Evolutionary conservation across 2,888 invertebrate species (phyloP).

Genomic region (Copidosoma aretas): DNA sequence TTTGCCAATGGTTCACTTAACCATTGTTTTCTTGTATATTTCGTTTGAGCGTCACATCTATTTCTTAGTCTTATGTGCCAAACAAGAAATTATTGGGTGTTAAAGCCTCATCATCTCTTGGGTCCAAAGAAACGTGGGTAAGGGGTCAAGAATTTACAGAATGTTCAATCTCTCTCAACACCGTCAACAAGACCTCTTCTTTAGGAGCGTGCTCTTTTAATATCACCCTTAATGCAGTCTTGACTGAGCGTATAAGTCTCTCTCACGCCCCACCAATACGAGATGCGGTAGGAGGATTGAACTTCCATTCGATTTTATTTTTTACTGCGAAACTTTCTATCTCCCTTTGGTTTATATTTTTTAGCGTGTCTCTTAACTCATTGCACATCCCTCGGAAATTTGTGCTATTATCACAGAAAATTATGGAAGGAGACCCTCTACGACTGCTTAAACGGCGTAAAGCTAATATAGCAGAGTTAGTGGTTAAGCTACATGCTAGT

Average conservation of each 20-base stretch:
- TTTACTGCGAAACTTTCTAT: not conserved
- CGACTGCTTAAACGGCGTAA: too few species aligned
- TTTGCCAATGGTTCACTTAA: not conserved
- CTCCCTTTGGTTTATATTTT: not conserved
- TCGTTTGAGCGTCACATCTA: not conserved
- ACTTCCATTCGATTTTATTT: not conserved
- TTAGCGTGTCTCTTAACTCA: not conserved
- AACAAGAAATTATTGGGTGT: not conserved
- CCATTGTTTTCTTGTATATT: not conserved
- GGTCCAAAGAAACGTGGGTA: not conserved
- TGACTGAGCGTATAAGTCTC: not conserved
- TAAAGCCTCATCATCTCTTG: not conserved
- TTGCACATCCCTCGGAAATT: not conserved
- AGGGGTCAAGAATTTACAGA: not conserved
- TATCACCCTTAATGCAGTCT: not conserved
- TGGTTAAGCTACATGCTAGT: too few species aligned
- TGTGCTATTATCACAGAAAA: not conserved
- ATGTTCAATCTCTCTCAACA: not conserved
- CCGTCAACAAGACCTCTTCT: not conserved
- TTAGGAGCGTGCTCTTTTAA: not conserved
- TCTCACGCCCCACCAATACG: not conserved
- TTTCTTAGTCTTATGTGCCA: not conserved
- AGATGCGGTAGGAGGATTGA: not conserved
- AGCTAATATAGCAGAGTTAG: too few species aligned
- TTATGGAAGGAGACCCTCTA: not conserved